Conservation (phyloP, 1,140 invertebrate species). For the Teleopsis dalmanni region DNA sequence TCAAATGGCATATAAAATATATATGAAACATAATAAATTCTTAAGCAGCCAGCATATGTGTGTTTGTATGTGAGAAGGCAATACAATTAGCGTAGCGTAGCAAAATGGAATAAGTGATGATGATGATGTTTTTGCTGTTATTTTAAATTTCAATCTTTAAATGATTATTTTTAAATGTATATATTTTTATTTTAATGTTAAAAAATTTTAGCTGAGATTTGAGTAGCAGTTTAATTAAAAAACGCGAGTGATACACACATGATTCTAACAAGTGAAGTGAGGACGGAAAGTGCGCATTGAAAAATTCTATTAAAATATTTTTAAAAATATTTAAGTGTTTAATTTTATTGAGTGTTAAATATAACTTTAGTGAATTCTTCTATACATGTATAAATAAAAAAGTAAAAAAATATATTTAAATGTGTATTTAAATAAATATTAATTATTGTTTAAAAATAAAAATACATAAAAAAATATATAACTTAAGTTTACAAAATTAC, state of each 20-base stretch:
- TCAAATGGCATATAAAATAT: too few relatives aligned
- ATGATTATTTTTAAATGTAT: background rate
- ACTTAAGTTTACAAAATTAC: background rate
- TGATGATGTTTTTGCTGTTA: background rate
- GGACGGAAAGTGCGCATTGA: background rate
- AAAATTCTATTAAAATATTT: background rate
- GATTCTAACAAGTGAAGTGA: background rate
- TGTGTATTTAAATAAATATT: too few relatives aligned
- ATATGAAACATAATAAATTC: too few relatives aligned
- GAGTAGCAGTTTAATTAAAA: conserved; percentile 8
- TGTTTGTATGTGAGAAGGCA: too few relatives aligned
- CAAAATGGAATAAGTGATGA: too few relatives aligned
- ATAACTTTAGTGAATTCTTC: background rate
- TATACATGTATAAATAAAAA: background rate
- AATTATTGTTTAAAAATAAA: too few relatives aligned
- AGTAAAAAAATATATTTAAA: too few relatives aligned
- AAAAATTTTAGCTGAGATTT: conserved; percentile 4
- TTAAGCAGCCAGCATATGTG: too few relatives aligned
- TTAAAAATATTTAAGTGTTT: background rate
- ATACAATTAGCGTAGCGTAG: too few relatives aligned
- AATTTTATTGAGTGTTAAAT: background rate
- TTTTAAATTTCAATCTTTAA: background rate
- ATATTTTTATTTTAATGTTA: conserved; percentile 2
- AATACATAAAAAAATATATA: background rate
- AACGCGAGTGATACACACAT: background rate